Percentiles rank a stretch among this genome's conserved stretches.
Evolutionary conservation across 2,113 vertebrate genomes (phyloP).

Genomic region (Saccopteryx leptura): DNA sequence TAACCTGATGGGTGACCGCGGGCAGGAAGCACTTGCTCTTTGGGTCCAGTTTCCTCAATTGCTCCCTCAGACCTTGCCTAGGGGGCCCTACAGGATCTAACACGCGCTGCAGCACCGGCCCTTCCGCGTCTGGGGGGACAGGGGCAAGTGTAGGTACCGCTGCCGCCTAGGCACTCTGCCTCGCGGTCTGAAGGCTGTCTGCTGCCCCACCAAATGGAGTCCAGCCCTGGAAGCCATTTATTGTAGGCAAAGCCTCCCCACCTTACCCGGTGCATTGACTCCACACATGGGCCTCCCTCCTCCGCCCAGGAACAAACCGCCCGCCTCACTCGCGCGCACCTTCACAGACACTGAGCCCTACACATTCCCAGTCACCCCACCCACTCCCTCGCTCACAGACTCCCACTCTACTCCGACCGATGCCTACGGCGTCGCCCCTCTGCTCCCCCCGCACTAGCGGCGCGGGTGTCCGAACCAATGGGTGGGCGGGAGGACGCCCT

Average conservation of each 20-base stretch:
- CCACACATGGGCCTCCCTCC: neutral
- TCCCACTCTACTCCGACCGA: neutral
- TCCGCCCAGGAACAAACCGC: neutral
- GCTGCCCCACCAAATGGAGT: neutral
- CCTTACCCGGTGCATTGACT: accelerated
- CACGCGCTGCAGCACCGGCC: neutral
- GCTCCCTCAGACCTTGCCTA: neutral
- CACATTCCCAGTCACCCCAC: accelerated
- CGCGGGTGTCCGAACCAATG: no score
- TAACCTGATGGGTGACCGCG: neutral
- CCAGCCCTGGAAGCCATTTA: neutral
- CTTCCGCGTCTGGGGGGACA: neutral
- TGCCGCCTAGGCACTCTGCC: neutral
- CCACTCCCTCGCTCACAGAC: neutral
- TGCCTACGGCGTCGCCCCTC: neutral
- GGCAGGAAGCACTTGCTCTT: neutral
- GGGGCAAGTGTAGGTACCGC: no score
- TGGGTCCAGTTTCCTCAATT: neutral
- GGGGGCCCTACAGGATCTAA: no score
- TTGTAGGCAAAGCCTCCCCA: neutral
- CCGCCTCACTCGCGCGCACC: neutral
- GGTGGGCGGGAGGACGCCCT: neutral
- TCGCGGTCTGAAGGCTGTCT: neutral
- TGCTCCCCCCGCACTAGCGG: accelerated
- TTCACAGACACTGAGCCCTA: neutral